phyloP scores from a whole-genome alignment of 2,113 vertebrate species.

The Hemibagrus wyckioides region DNA sequence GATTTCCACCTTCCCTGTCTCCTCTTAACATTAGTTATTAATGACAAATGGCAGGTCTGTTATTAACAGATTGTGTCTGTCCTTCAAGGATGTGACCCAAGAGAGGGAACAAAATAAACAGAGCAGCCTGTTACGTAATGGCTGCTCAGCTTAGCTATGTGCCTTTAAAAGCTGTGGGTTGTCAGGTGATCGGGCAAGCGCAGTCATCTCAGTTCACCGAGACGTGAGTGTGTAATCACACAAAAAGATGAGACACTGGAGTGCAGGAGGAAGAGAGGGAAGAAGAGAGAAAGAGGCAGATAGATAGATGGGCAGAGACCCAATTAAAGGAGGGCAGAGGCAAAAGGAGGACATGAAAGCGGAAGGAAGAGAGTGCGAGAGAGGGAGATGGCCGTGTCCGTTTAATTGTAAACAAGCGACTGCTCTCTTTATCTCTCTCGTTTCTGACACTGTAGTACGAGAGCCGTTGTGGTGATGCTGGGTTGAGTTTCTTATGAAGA shows the following conservation, averaged over 20 bases:
- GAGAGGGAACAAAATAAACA: constrained; percentile 47
- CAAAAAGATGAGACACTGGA: constrained; percentile 48
- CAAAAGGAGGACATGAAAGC: constrained; percentile 52
- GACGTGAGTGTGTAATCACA: constrained; percentile 61
- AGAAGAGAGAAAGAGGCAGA: constrained; percentile 49
- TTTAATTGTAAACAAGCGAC: constrained; percentile 65
- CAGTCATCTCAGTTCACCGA: constrained; percentile 66
- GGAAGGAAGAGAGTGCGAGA: constrained; percentile 39
- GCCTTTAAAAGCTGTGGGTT: constrained; percentile 77
- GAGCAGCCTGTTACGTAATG: constrained; percentile 61
- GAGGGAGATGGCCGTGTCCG: constrained; percentile 59
- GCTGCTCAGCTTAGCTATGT: constrained; percentile 64
- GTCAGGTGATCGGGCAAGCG: constrained; percentile 75
- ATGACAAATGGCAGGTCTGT: neutral
- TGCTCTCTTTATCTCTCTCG: neutral
- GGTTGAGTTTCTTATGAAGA: constrained; percentile 74
- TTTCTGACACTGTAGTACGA: constrained; percentile 34
- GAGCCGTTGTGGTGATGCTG: constrained; percentile 59
- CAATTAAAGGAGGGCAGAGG: constrained; percentile 62
- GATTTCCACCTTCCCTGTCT: neutral
- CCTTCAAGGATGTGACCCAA: constrained; percentile 36
- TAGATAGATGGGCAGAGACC: constrained; percentile 61
- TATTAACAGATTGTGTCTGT: constrained; percentile 31
- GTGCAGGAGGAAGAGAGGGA: constrained; percentile 41
- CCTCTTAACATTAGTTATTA: neutral